Conservation (phyloP, 2,797 vertebrate genomes). For the Acridotheres tristis region DNA sequence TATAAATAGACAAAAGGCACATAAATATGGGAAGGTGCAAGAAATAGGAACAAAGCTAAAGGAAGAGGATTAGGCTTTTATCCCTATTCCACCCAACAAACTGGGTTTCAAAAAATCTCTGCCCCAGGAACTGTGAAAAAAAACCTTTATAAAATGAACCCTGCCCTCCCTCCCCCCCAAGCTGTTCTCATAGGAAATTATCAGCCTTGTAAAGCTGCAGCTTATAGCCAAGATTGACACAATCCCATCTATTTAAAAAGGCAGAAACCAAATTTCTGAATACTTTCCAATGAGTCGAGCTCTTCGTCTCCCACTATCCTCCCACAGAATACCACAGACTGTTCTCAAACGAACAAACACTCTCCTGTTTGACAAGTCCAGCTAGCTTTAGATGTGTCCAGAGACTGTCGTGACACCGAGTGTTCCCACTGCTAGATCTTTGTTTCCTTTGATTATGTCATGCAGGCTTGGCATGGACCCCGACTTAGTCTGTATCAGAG, state of each 20-base stretch:
- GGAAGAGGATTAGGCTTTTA: slow-evolving; percentile 78
- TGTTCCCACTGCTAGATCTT: slow-evolving; percentile 88
- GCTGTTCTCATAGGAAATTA: slow-evolving; percentile 70
- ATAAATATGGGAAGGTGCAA: slow-evolving; percentile 91
- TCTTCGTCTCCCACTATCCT: slow-evolving; percentile 61
- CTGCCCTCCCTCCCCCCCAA: slow-evolving; percentile 50
- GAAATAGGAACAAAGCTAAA: slow-evolving; percentile 83
- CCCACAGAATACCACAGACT: slow-evolving; percentile 75
- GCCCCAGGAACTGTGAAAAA: slow-evolving; percentile 78
- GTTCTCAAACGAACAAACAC: slow-evolving; percentile 74
- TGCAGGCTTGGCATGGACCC: slow-evolving; percentile 89
- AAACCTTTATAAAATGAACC: slow-evolving; percentile 76
- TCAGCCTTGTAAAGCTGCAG: slow-evolving; percentile 72
- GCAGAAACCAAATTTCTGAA: slow-evolving; percentile 72
- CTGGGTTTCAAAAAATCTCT: slow-evolving; percentile 75
- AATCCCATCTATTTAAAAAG: slow-evolving; percentile 71
- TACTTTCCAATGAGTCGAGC: slow-evolving; percentile 67
- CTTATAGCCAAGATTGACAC: slow-evolving; percentile 73
- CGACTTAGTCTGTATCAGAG: slow-evolving; percentile 83
- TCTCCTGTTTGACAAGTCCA: slow-evolving; percentile 67
- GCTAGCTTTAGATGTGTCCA: slow-evolving; percentile 85
- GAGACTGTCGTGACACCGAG: slow-evolving; percentile 89
- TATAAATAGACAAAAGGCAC: slow-evolving; percentile 95
- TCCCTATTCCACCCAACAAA: slow-evolving; percentile 80
- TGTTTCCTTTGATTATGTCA: slow-evolving; percentile 95